These are phyloP conservation scores for Halocynthia roretzi DNA, from an alignment of 23 tunicate species.

Conservation along the genomic window DNA sequence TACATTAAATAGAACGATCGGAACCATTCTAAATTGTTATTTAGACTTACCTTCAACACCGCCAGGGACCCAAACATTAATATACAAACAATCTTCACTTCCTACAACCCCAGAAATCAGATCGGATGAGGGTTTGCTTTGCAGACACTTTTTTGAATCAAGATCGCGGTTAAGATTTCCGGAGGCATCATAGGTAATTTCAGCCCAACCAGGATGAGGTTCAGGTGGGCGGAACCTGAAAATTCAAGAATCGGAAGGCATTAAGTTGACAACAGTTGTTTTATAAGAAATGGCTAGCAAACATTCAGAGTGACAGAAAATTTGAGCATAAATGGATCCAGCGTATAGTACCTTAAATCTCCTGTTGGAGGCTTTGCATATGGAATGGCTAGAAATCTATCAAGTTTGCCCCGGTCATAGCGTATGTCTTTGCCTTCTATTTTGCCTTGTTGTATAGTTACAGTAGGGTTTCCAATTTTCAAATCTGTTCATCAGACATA, in stretches of 20 bases:
- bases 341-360: constrained; percentile 47
- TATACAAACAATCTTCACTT: constrained; percentile 52
- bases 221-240: constrained; percentile 41
- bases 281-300: neutral
- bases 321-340: too few relatives aligned
- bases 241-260: neutral
- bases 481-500: too few relatives aligned
- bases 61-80: constrained; percentile 58
- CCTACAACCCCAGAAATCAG: constrained; percentile 25
- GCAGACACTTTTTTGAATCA: constrained; percentile 42
- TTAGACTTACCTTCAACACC: constrained; percentile 46
- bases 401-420: constrained; percentile 23
- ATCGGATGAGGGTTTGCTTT: constrained; percentile 23
- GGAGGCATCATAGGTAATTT: constrained; percentile 36
- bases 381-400: constrained; percentile 57
- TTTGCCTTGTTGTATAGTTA: constrained; percentile 34
- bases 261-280: neutral
- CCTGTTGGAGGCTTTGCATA: constrained; percentile 50
- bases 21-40: neutral
- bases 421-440: constrained; percentile 33
- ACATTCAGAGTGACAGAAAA: neutral
- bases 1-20: neutral
- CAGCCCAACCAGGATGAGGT: constrained; percentile 45
- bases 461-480: constrained; percentile 17
- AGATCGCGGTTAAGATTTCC: constrained; percentile 13